A percentile compares a stretch with the other conserved stretches of the same genome.
These are phyloP conservation scores for Actenoides lindsayi DNA, from an alignment of 2,113 vertebrate genomes.

Conservation along the genomic window DNA sequence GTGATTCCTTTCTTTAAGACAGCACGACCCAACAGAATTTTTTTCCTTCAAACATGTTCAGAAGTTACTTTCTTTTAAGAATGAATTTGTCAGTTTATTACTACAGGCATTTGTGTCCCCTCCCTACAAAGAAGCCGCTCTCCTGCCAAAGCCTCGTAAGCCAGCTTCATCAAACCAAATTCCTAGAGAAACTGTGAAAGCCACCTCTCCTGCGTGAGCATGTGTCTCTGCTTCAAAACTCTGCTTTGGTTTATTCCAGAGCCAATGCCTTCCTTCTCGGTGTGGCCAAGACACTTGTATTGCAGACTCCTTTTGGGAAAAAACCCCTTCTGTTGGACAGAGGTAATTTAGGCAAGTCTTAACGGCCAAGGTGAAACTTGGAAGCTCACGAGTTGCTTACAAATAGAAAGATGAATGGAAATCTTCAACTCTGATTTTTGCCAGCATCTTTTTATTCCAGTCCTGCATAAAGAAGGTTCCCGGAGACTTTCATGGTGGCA, in stretches of 20 bases:
- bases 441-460: not conserved
- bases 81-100: not conserved
- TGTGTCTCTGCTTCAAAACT: not conserved
- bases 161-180: not conserved
- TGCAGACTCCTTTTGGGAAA: not conserved
- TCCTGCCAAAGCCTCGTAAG: not conserved
- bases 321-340: not conserved
- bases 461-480: not conserved
- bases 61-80: not conserved
- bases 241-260: not conserved
- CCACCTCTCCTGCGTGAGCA: not conserved
- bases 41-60: not conserved
- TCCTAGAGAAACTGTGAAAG: not conserved
- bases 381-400: not conserved
- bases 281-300: not conserved
- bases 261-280: not conserved
- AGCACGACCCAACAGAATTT: not conserved
- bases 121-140: not conserved
- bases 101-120: not conserved
- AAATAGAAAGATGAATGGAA: not conserved
- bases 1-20: not conserved
- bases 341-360: not conserved
- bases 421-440: not conserved
- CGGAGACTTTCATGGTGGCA: not conserved
- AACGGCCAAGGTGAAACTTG: not conserved